These are phyloP conservation scores for Mustela nigripes DNA, from an alignment of 2,113 vertebrate species.

Conservation along the genomic window DNA sequence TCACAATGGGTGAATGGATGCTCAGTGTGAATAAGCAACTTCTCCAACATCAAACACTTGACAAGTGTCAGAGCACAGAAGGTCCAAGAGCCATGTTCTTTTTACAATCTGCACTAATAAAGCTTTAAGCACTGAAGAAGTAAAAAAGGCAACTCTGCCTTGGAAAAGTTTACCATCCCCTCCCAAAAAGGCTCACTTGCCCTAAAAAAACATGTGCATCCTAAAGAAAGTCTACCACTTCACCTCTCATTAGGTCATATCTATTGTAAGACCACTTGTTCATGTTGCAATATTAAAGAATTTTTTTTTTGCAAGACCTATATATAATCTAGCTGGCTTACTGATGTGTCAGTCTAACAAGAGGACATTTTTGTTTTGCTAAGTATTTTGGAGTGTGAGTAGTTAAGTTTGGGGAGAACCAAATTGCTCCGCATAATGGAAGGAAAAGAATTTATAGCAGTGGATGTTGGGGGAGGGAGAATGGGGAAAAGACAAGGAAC, in stretches of 20 bases:
- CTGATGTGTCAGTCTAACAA: not conserved
- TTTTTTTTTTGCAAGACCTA: not conserved
- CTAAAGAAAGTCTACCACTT: not conserved
- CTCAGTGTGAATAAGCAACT: not conserved
- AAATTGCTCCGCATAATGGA: not conserved
- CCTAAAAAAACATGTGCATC: not conserved
- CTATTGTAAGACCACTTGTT: not conserved
- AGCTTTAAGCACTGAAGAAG: not conserved
- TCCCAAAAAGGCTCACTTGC: not conserved
- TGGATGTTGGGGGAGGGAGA: not conserved
- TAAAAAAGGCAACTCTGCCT: not conserved
- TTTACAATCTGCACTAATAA: not conserved
- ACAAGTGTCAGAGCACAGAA: not conserved
- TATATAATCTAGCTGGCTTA: not conserved
- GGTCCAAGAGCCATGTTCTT: not conserved
- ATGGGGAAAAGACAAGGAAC: not conserved
- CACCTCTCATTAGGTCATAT: not conserved
- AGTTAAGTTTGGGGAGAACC: not conserved
- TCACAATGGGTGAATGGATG: not conserved
- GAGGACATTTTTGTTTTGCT: not conserved
- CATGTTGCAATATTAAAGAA: not conserved
- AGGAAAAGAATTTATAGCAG: not conserved
- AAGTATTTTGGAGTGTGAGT: not conserved
- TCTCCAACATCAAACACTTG: not conserved
- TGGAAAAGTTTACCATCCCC: not conserved